Conservation (phyloP, 2,888 invertebrate genomes). For the Pterostichus madidus region DNA sequence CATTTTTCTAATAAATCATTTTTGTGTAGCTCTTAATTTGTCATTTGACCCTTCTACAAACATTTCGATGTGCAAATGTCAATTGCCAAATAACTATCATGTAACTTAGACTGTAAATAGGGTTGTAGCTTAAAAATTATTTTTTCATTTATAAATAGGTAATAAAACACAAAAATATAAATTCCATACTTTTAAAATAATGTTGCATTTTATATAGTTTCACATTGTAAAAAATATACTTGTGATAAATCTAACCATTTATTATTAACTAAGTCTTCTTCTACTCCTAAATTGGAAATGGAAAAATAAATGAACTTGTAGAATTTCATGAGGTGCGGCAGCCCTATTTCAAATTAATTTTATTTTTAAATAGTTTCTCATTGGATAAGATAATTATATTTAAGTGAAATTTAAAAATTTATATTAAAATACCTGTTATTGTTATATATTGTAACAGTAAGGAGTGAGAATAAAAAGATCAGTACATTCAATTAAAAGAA, state of each 20-base stretch:
- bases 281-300: conserved; percentile 14
- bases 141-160: conserved; percentile 55
- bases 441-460: conserved; percentile 66
- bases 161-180: conserved; percentile 45
- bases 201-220: conserved; percentile 44
- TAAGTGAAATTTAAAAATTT: conserved; percentile 59
- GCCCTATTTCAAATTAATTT: conserved; percentile 60
- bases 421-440: conserved; percentile 63
- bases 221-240: conserved; percentile 26
- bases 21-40: conserved; percentile 61
- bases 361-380: conserved; percentile 52
- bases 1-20: conserved; percentile 62
- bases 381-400: conserved; percentile 56
- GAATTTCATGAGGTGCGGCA: conserved; percentile 46
- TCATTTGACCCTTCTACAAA: conserved; percentile 59
- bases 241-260: conserved; percentile 51
- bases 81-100: conserved; percentile 61
- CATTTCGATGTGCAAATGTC: conserved; percentile 64
- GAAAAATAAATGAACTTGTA: conserved; percentile 8
- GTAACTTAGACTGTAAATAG: conserved; percentile 58
- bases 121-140: conserved; percentile 60
- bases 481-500: conserved; percentile 3
- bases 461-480: conserved; percentile 63
- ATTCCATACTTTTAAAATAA: conserved; percentile 28
- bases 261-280: conserved; percentile 8